A percentile compares a stretch with the other conserved stretches of the same genome.
These are phyloP conservation scores for Anser brachyrhynchus DNA, from an alignment of 2,113 vertebrate genomes.

Conservation along the genomic window DNA sequence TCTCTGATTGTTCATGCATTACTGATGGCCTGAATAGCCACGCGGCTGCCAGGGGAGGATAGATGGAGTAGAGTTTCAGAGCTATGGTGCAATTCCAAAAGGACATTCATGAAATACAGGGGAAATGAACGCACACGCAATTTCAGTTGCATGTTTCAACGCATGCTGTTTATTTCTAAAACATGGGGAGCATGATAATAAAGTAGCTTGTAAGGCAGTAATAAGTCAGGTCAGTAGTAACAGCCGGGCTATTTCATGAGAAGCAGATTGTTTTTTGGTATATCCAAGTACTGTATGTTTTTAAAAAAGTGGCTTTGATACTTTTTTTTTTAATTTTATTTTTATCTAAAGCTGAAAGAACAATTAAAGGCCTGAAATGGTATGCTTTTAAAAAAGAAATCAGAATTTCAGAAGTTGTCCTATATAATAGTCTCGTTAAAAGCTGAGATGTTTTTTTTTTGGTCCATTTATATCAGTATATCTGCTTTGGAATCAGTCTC, in stretches of 20 bases:
- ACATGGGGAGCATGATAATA: background rate
- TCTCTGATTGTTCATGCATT: constrained; percentile 56
- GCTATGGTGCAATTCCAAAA: background rate
- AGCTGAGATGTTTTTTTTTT: background rate
- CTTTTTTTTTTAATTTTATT: background rate
- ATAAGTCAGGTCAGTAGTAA: background rate
- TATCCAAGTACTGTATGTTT: background rate
- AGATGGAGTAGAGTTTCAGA: background rate
- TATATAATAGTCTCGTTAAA: background rate
- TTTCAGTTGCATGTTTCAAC: background rate
- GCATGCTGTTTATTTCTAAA: background rate
- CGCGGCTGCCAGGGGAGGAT: constrained; percentile 2
- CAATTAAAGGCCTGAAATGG: background rate
- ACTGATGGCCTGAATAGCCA: constrained; percentile 38
- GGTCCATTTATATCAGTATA: background rate
- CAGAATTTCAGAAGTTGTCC: background rate
- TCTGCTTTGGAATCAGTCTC: background rate
- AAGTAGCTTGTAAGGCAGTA: background rate
- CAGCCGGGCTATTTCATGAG: background rate
- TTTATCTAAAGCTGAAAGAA: background rate
- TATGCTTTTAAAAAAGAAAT: background rate
- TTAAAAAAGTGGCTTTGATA: background rate
- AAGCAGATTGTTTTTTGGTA: background rate
- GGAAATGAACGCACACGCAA: background rate
- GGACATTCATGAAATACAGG: background rate